phyloP scores from a whole-genome alignment of 1,140 invertebrate genomes.

The Pachyrhynchus sulphureomaculatus region DNA sequence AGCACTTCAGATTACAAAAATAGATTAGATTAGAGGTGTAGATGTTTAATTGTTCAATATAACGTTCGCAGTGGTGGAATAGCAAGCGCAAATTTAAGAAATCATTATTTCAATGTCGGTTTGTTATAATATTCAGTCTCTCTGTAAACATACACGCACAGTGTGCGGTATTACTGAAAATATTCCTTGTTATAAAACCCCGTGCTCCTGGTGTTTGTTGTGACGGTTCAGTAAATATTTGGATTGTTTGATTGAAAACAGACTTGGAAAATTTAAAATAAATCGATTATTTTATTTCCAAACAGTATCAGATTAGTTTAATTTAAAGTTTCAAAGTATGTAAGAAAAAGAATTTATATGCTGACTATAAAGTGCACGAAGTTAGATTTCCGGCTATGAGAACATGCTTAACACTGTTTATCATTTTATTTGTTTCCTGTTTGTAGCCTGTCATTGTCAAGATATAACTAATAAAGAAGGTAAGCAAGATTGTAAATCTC shows the following conservation, averaged over 20 bases:
- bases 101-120: slow-evolving; percentile 23
- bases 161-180: slow-evolving; percentile 14
- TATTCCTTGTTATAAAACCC: slow-evolving; percentile 12
- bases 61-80: no score
- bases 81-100: slow-evolving; percentile 19
- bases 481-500: slow-evolving; percentile 19
- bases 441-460: slow-evolving; percentile 9
- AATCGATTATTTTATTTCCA: slow-evolving; percentile 22
- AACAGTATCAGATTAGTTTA: slow-evolving; percentile 28
- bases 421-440: slow-evolving; percentile 23
- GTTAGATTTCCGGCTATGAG: slow-evolving; percentile 14
- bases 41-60: slow-evolving; percentile 4
- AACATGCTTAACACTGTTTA: slow-evolving; percentile 30
- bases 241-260: slow-evolving; percentile 43
- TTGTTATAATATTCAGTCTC: slow-evolving; percentile 25
- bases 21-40: slow-evolving; percentile 17
- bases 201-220: slow-evolving; percentile 23
- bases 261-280: slow-evolving; percentile 37
- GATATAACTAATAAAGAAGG: slow-evolving; percentile 23
- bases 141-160: slow-evolving; percentile 12
- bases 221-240: slow-evolving; percentile 45
- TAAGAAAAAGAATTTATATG: slow-evolving; percentile 27
- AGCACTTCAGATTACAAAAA: slow-evolving; percentile 2
- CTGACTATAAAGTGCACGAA: slow-evolving; percentile 13
- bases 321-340: slow-evolving; percentile 20